phyloP scores from a whole-genome alignment of 2,888 invertebrate species.

The Drosophila longiperda region DNA sequence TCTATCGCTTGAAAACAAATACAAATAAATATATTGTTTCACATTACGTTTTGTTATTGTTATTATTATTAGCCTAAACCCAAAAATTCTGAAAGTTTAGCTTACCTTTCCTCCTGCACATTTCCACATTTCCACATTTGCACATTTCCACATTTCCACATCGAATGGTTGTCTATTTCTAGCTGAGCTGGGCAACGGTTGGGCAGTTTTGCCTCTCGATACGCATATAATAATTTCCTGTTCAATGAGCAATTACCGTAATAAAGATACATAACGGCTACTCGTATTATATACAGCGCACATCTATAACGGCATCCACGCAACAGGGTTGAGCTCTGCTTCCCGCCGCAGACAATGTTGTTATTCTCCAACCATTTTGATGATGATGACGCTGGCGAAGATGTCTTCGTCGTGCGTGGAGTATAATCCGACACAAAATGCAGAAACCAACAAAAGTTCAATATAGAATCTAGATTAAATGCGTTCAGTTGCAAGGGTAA shows the following conservation, averaged over 20 bases:
- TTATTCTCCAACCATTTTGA: constrained; percentile 13
- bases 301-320: constrained; percentile 18
- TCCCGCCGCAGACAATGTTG: constrained; percentile 6
- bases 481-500: background rate
- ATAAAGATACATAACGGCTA: constrained; percentile 71
- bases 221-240: constrained; percentile 80
- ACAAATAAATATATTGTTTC: background rate
- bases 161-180: constrained; percentile 28
- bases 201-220: background rate
- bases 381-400: constrained; percentile 6
- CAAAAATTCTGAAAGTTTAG: background rate
- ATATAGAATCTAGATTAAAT: background rate
- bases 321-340: background rate
- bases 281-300: constrained; percentile 55
- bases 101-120: background rate
- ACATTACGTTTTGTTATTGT: constrained; percentile 28
- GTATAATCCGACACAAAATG: constrained; percentile 34
- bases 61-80: constrained; percentile 7
- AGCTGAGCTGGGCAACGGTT: background rate
- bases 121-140: background rate
- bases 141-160: background rate
- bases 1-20: background rate
- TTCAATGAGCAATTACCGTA: constrained; percentile 78
- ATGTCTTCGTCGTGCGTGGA: constrained; percentile 15
- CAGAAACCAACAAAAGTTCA: background rate